A percentile compares a stretch with the other conserved stretches of the same genome.
phyloP scores from a whole-genome alignment of 1,140 invertebrate genomes.

The Archegozetes longisetosus region DNA sequence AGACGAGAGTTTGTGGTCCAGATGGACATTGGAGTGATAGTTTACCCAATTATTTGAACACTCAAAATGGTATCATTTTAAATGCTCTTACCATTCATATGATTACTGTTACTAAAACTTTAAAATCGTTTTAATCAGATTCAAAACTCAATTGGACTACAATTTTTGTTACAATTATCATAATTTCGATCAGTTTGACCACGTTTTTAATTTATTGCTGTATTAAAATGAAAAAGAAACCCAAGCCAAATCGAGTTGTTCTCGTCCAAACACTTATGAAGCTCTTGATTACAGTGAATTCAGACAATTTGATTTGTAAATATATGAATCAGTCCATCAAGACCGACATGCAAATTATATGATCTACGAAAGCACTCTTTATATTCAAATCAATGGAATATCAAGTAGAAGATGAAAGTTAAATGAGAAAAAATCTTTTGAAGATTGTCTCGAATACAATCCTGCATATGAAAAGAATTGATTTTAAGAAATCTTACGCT shows the following conservation, averaged over 20 bases:
- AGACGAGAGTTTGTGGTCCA: constrained; percentile 4
- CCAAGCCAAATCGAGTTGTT: neutral
- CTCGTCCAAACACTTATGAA: neutral
- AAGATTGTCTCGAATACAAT: neutral
- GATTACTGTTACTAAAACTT: neutral
- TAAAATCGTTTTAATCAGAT: no score
- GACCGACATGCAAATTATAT: neutral
- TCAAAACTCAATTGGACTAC: neutral
- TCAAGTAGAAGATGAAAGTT: neutral
- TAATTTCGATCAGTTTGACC: neutral
- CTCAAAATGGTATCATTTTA: no score
- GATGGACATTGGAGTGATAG: constrained; percentile 6
- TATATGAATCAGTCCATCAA: neutral
- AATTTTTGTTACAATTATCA: neutral
- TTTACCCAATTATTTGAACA: constrained; percentile 2
- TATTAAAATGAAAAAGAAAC: neutral
- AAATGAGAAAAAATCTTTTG: neutral
- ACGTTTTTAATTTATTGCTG: neutral
- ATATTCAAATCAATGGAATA: neutral
- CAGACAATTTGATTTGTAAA: neutral
- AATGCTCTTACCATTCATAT: neutral
- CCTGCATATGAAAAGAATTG: neutral
- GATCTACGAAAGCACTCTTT: no score
- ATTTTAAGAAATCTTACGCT: neutral
- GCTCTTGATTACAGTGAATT: no score